These are phyloP conservation scores for Brachionus angularis DNA, from an alignment of 1,140 invertebrate species.

Conservation along the genomic window DNA sequence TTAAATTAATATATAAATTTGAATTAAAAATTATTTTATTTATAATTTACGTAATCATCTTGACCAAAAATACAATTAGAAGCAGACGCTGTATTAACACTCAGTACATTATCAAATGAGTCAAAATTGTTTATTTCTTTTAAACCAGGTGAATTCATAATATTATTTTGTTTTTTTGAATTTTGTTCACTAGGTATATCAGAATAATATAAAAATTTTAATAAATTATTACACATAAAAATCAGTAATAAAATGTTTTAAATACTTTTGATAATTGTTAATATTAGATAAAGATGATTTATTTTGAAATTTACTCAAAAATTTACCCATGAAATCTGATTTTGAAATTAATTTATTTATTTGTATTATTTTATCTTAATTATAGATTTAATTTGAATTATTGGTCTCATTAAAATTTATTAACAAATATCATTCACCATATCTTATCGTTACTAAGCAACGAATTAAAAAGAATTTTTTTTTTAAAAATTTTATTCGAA, in stretches of 20 bases:
- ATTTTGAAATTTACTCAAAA: not conserved
- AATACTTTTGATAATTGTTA: too few relatives aligned
- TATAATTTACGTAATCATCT: not conserved
- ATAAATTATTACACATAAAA: not conserved
- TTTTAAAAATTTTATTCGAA: not conserved
- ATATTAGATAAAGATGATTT: not conserved
- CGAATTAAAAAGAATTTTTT: too few relatives aligned
- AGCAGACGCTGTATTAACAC: not conserved
- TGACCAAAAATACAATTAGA: slow-evolving; percentile 2
- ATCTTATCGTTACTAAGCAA: too few relatives aligned
- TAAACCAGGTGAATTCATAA: too few relatives aligned
- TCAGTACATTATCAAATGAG: slow-evolving; percentile 11
- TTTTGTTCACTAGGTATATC: not conserved
- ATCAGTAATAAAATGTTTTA: too few relatives aligned
- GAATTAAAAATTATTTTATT: not conserved
- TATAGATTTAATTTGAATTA: too few relatives aligned
- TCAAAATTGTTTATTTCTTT: not conserved
- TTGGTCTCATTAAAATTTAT: too few relatives aligned
- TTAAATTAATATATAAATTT: not conserved
- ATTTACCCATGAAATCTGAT: not conserved
- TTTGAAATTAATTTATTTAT: too few relatives aligned
- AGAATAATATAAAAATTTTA: too few relatives aligned
- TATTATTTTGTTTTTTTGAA: not conserved
- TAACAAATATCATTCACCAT: too few relatives aligned
- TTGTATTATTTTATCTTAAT: too few relatives aligned